Conservation (phyloP, 2,888 invertebrate species). For the Trichacis sp. region DNA sequence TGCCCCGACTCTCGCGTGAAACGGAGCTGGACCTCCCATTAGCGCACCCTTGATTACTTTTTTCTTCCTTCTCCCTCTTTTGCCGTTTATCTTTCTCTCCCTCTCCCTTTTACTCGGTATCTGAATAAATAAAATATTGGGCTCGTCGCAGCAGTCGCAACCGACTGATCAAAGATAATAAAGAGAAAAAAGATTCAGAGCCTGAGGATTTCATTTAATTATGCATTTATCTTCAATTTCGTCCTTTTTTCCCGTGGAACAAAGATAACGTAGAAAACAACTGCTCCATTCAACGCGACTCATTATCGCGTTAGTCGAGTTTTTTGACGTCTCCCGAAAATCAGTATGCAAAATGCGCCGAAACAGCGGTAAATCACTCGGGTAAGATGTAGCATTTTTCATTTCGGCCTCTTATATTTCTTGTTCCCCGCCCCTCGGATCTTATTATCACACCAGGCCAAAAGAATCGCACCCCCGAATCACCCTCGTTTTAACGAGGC, state of each 20-base stretch:
- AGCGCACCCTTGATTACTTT: slow-evolving; percentile 69
- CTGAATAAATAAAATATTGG: slow-evolving; percentile 69
- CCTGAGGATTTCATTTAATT: slow-evolving; percentile 65
- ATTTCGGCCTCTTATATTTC: slow-evolving; percentile 40
- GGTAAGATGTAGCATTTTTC: slow-evolving; percentile 50
- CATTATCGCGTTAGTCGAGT: neutral
- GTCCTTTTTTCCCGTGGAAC: slow-evolving; percentile 26
- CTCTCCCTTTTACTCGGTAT: slow-evolving; percentile 60
- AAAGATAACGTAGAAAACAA: slow-evolving; percentile 33
- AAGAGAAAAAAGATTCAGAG: slow-evolving; percentile 56
- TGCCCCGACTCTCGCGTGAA: slow-evolving; percentile 43
- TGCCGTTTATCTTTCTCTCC: slow-evolving; percentile 32
- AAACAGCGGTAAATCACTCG: slow-evolving; percentile 58
- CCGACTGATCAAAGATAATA: slow-evolving; percentile 63
- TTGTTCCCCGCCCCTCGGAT: slow-evolving; percentile 47
- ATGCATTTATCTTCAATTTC: slow-evolving; percentile 49
- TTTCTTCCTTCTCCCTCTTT: slow-evolving; percentile 53
- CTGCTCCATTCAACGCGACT: slow-evolving; percentile 26
- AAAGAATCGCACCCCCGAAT: slow-evolving; percentile 56
- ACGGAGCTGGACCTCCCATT: slow-evolving; percentile 60
- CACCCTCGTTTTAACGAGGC: slow-evolving; percentile 66
- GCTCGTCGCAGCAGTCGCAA: slow-evolving; percentile 57
- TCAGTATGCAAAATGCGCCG: slow-evolving; percentile 60
- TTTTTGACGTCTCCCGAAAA: no score
- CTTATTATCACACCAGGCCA: slow-evolving; percentile 66